Conservation (phyloP, 92 coral and sea anemone genomes). For the Virgularia gustaviana region DNA sequence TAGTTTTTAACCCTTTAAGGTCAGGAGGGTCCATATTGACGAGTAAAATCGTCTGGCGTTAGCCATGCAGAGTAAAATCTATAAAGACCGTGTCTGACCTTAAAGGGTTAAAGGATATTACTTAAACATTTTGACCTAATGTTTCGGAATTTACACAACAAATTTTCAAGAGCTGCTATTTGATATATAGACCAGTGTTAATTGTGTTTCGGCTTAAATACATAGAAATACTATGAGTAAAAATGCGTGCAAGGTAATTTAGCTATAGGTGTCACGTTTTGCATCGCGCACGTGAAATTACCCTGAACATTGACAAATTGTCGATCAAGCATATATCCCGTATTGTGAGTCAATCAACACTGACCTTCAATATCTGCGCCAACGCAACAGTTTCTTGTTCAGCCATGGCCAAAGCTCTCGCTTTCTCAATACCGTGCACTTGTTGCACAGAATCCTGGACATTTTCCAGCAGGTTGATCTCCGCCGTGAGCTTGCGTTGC, state of each 20-base stretch:
- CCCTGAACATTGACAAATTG: not conserved
- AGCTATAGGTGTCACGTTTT: not conserved
- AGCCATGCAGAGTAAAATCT: too few relatives aligned
- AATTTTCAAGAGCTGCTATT: too few relatives aligned
- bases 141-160: too few relatives aligned
- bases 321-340: not conserved
- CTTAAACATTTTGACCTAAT: too few relatives aligned
- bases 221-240: not conserved
- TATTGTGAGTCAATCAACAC: not conserved
- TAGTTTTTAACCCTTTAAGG: too few relatives aligned
- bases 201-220: too few relatives aligned
- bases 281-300: not conserved
- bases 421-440: conserved; percentile 80
- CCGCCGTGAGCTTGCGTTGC: conserved; percentile 81
- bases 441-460: conserved; percentile 97
- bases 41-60: too few relatives aligned
- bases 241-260: not conserved
- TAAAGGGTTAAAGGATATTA: too few relatives aligned
- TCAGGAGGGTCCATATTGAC: too few relatives aligned
- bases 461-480: conserved; percentile 83
- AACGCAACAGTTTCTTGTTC: conserved; percentile 96
- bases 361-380: conserved; percentile 93
- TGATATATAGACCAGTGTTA: too few relatives aligned
- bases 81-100: too few relatives aligned
- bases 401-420: conserved; percentile 79